Conservation (phyloP, 2,113 vertebrate species). For the Oplegnathus fasciatus region DNA sequence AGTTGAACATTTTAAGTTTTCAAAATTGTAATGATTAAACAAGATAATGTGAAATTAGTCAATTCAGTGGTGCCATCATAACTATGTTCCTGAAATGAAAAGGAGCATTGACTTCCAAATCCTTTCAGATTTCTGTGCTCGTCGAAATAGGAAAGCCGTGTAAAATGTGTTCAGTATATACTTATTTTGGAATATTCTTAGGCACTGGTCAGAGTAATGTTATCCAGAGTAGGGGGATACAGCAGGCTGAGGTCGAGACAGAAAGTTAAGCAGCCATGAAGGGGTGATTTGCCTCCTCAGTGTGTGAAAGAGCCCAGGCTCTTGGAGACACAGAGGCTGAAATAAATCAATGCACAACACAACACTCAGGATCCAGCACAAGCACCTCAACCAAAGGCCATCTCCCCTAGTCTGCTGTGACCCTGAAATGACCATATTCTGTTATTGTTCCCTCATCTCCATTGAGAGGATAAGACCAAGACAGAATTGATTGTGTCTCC, state of each 20-base stretch:
- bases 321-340: conserved; percentile 37
- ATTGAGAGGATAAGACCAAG: conserved; percentile 58
- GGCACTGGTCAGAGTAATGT: background rate
- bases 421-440: conserved; percentile 73
- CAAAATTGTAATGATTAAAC: background rate
- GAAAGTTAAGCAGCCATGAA: conserved; percentile 42
- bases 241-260: conserved; percentile 9
- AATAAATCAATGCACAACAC: conserved; percentile 70
- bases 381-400: conserved; percentile 47
- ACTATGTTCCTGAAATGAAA: background rate
- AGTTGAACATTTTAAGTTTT: background rate
- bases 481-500: conserved; percentile 62
- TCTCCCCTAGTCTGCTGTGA: conserved; percentile 64
- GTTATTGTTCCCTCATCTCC: conserved; percentile 72
- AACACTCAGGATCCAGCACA: conserved; percentile 58
- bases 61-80: background rate
- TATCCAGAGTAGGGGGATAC: background rate
- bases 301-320: conserved; percentile 25
- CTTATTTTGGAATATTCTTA: background rate
- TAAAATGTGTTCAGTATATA: background rate
- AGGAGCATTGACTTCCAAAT: background rate
- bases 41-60: background rate
- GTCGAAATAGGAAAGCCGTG: background rate
- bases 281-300: conserved; percentile 32
- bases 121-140: background rate